Percentiles rank a stretch among this genome's conserved stretches.
These are phyloP conservation scores for Eilema caniola DNA, from an alignment of 2,888 invertebrate genomes.

Conservation along the genomic window DNA sequence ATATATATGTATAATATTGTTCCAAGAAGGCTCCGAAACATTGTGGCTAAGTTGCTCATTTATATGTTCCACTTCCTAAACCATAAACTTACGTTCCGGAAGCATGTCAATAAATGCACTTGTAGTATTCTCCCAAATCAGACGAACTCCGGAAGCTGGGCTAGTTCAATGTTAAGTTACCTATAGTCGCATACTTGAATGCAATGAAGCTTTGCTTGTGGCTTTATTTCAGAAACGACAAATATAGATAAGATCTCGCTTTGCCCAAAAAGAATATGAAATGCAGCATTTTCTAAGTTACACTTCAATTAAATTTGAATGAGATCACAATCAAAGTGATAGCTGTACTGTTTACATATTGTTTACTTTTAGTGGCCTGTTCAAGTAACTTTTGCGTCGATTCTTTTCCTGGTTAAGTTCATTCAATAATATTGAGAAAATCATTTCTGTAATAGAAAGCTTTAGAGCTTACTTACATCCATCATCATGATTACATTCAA, in stretches of 20 bases:
- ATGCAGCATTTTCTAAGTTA: too few relatives aligned
- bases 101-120: conserved; percentile 11
- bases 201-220: not conserved
- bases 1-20: not conserved
- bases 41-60: not conserved
- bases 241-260: too few relatives aligned
- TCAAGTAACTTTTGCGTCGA: too few relatives aligned
- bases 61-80: conserved; percentile 24
- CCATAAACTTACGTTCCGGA: conserved; percentile 22
- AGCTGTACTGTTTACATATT: too few relatives aligned
- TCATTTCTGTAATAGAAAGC: not conserved
- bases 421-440: not conserved
- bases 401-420: too few relatives aligned
- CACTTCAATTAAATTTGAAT: too few relatives aligned
- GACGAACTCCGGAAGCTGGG: conserved; percentile 17
- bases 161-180: conserved; percentile 16
- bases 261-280: too few relatives aligned
- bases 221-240: not conserved
- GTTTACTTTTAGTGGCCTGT: too few relatives aligned
- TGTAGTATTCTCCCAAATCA: conserved; percentile 17
- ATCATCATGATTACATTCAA: not conserved
- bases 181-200: not conserved
- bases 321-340: not conserved
- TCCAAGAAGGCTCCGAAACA: not conserved
- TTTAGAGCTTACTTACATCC: not conserved